phyloP scores from a whole-genome alignment of 1,140 invertebrate genomes.

The Drosophila kohkoa region DNA sequence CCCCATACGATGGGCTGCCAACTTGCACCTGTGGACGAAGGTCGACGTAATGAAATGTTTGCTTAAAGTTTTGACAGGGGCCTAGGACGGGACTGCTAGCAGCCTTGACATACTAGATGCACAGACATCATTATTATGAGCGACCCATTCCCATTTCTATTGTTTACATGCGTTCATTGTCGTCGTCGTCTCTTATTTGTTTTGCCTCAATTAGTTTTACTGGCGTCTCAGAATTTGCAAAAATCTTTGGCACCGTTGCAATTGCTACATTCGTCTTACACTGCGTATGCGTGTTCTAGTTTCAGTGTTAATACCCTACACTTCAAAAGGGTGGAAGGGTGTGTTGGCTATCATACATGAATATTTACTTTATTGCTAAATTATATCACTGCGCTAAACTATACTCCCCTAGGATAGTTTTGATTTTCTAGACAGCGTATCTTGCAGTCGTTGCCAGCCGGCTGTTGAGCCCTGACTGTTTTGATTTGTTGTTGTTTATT shows the following conservation, averaged over 20 bases:
- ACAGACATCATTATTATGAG: slow-evolving; percentile 60
- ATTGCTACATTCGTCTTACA: slow-evolving; percentile 21
- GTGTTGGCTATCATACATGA: neutral
- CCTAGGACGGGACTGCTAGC: slow-evolving; percentile 30
- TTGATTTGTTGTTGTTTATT: slow-evolving; percentile 73
- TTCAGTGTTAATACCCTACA: slow-evolving; percentile 44
- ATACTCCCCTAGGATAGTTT: neutral
- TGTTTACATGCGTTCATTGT: slow-evolving; percentile 63
- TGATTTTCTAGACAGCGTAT: slow-evolving; percentile 3
- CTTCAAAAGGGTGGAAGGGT: slow-evolving; percentile 21
- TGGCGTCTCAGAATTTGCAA: slow-evolving; percentile 50
- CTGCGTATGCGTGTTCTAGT: slow-evolving; percentile 15
- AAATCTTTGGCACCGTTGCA: slow-evolving; percentile 48
- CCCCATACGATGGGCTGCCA: slow-evolving; percentile 91
- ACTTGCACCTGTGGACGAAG: slow-evolving; percentile 86
- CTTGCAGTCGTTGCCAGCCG: slow-evolving; percentile 18
- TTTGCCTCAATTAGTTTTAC: slow-evolving; percentile 80
- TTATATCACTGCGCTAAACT: neutral
- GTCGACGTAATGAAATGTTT: slow-evolving; percentile 43
- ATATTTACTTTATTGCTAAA: neutral
- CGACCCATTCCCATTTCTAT: slow-evolving; percentile 36
- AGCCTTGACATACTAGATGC: slow-evolving; percentile 48
- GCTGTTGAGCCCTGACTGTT: slow-evolving; percentile 48
- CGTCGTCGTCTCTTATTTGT: slow-evolving; percentile 43
- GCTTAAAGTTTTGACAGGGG: slow-evolving; percentile 15